phyloP scores from a whole-genome alignment of 2,888 invertebrate species.

The Adineta ricciae region DNA sequence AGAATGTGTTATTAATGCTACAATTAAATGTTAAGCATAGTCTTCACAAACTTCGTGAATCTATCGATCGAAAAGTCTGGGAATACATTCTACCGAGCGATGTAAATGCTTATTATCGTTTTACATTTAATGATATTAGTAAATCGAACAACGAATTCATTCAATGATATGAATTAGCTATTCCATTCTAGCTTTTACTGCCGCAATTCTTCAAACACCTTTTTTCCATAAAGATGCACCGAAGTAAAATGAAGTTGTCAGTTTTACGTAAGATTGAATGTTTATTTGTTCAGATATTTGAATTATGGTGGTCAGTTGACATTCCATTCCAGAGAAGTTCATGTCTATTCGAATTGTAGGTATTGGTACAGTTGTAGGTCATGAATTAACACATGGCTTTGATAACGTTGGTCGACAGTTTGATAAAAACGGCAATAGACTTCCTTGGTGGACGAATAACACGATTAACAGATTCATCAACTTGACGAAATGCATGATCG shows the following conservation, averaged over 20 bases:
- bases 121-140: neutral
- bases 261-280: neutral
- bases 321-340: neutral
- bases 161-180: neutral
- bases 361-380: neutral
- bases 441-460: constrained; percentile 92
- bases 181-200: neutral
- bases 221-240: neutral
- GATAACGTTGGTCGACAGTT: constrained; percentile 64
- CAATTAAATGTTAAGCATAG: neutral
- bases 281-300: neutral
- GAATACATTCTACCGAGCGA: neutral
- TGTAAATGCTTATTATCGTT: neutral
- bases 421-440: constrained; percentile 82
- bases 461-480: constrained; percentile 77
- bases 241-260: neutral
- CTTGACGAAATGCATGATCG: constrained; percentile 73
- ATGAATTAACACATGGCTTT: constrained; percentile 20
- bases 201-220: neutral
- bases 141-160: neutral
- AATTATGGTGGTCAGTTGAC: constrained; percentile 26
- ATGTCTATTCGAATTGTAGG: neutral
- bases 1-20: neutral
- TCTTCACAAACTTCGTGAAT: neutral
- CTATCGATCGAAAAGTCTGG: neutral